phyloP scores from a whole-genome alignment of 2,797 vertebrate genomes.

The Melanotaenia nigrans region DNA sequence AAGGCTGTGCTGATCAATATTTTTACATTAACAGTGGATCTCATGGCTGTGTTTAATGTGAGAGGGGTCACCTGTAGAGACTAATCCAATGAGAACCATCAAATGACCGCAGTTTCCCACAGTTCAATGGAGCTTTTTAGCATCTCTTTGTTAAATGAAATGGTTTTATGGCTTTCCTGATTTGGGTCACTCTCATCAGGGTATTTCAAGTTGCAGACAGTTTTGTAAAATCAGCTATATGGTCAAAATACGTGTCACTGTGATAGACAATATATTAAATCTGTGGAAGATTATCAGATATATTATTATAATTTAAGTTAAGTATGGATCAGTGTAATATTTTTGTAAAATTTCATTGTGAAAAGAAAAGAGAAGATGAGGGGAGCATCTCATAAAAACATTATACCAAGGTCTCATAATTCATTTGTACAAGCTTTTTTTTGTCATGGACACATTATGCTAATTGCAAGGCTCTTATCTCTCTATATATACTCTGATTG shows the following conservation, averaged over 20 bases:
- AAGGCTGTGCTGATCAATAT: conserved; percentile 25
- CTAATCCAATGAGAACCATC: neutral
- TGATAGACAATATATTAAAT: neutral
- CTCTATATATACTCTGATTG: neutral
- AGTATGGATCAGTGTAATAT: neutral
- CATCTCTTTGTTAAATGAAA: conserved; percentile 7
- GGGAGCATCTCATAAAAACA: neutral
- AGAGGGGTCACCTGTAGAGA: neutral
- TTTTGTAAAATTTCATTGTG: neutral
- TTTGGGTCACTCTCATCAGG: conserved; percentile 11
- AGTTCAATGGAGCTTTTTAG: neutral
- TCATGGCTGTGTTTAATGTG: conserved; percentile 17
- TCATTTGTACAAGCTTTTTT: neutral
- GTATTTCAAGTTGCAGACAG: neutral
- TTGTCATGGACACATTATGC: neutral
- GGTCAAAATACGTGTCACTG: neutral
- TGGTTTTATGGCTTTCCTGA: conserved; percentile 14
- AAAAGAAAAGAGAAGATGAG: neutral
- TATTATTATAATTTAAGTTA: neutral
- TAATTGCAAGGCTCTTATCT: neutral
- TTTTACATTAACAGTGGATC: conserved; percentile 24
- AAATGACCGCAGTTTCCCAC: neutral
- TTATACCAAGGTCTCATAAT: neutral
- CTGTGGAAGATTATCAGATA: neutral
- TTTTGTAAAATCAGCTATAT: conserved; percentile 1